Evolutionary conservation across 2,888 invertebrate species (phyloP), one percentile per base, ranked within the genome.

Genomic region (Aporophyla lueneburgensis): DNA sequence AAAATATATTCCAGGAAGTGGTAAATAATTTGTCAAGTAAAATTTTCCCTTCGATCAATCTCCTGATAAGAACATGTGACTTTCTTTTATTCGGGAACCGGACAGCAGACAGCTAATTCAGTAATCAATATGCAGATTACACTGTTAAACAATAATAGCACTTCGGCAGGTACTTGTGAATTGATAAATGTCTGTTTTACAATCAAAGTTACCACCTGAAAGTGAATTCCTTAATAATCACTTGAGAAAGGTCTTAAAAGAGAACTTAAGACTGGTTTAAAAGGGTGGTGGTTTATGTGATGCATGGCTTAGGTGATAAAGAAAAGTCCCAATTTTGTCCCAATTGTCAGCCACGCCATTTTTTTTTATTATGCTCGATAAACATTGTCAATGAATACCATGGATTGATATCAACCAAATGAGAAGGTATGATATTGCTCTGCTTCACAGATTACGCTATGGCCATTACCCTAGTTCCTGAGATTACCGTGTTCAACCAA

Each of bases 111-210:
- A 49, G 67, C 49, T 73, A 83, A 82, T 82, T 84, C 66, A 19
- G 81, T 71, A 83, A 84, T 84, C 83, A 83, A 83, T 84, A 83
- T 83, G 83, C 83, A 83, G 71, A 83, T 84, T 81, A 70, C 62
- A 74, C 62, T 68, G 53, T 80, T 65, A 27, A 76, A 71, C 82
- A 83, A 73, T 84, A 74, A 84, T 80, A 83, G 33, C 51, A 76
- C 58, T 69, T 77, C 65, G 71, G 65, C 73, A 81, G 68, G 16
- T 77, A 77, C 65, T 81, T 76, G 46, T 56, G 24, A n/a, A 14
- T 59, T 84, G 63, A 84, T 71, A 62, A 83, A 83, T 84, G 56
- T 62, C 33, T 24, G 71, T 46, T 61, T 70, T 58, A 54, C 40
- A 77, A 70, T 59, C 58, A 66, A n/a, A 59, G 43, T 19, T 67